Conservation (phyloP, 2,113 vertebrate genomes). For the Haemorhous mexicanus region DNA sequence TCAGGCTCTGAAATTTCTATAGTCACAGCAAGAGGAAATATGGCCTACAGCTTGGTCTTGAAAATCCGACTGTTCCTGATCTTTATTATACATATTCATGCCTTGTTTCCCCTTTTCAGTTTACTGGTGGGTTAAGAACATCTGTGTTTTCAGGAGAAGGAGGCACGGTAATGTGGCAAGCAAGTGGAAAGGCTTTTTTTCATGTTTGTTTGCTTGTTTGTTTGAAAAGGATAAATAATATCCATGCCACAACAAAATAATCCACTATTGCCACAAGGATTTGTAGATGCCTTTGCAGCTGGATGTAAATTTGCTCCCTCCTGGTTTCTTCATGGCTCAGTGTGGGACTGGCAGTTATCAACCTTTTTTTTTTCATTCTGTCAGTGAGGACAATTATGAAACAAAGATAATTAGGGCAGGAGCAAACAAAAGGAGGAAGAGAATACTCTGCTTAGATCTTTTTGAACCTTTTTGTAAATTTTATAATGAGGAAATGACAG, state of each 20-base stretch:
- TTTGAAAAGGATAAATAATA: conserved; percentile 11
- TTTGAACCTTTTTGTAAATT: conserved; percentile 83
- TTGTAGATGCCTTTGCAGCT: neutral
- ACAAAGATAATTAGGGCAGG: conserved; percentile 68
- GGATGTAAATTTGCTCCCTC: neutral
- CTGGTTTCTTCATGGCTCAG: neutral
- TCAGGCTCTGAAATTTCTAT: neutral
- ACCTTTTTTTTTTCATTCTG: conserved; percentile 39
- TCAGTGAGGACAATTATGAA: conserved; percentile 63
- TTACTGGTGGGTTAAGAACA: neutral
- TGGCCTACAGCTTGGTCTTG: neutral
- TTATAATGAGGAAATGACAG: conserved; percentile 90
- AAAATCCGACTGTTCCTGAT: conserved; percentile 9
- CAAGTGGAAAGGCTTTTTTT: conserved; percentile 1
- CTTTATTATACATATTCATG: neutral
- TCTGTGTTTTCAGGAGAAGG: conserved; percentile 1
- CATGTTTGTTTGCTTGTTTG: neutral
- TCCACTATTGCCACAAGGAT: neutral
- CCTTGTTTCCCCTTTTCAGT: neutral
- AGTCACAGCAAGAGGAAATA: neutral
- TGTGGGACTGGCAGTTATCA: conserved; percentile 13
- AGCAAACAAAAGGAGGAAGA: conserved; percentile 77
- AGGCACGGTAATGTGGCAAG: neutral
- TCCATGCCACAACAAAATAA: neutral
- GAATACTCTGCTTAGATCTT: conserved; percentile 84